Percentiles rank a stretch among this genome's conserved stretches.
Evolutionary conservation across 1,140 invertebrate species (phyloP).

Genomic region (Drosophila miranda): DNA sequence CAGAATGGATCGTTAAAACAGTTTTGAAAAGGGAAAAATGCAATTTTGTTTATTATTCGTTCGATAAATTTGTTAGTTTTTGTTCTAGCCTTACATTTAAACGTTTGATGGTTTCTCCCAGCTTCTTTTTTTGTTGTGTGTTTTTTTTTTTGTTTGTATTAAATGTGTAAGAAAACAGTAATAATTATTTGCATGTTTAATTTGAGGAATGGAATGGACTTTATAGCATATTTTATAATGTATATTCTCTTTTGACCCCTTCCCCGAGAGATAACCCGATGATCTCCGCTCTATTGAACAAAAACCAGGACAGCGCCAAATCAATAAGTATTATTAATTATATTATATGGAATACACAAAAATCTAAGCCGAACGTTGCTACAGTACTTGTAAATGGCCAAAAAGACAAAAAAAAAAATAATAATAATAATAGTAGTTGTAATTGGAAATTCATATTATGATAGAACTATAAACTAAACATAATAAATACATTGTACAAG

Average conservation of each 20-base stretch:
- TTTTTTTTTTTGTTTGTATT: conserved; percentile 33
- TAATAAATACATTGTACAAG: conserved; percentile 51
- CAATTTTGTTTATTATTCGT: conserved; percentile 59
- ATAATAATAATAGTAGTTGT: conserved; percentile 4
- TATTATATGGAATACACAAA: conserved; percentile 65
- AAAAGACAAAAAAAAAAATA: conserved; percentile 23
- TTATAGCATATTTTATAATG: conserved; percentile 27
- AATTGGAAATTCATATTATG: conserved; percentile 27
- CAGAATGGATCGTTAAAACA: too few species aligned
- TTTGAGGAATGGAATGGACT: conserved; percentile 32
- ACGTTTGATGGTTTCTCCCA: conserved; percentile 23
- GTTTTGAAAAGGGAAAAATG: conserved; percentile 73
- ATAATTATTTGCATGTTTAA: conserved; percentile 42
- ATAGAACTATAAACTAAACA: conserved; percentile 34
- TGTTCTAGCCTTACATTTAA: conserved; percentile 45
- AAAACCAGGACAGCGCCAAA: conserved; percentile 16
- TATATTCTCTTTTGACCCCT: not conserved
- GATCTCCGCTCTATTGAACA: conserved; percentile 26
- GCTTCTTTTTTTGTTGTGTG: conserved; percentile 32
- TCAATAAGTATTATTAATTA: conserved; percentile 37
- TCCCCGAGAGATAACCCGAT: not conserved
- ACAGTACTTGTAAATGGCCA: conserved; percentile 57
- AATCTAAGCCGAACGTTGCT: conserved; percentile 45
- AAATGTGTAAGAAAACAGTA: conserved; percentile 65
- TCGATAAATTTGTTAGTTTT: conserved; percentile 69